Conservation (phyloP, 2,797 vertebrate species). For the Sebastes itinus region DNA sequence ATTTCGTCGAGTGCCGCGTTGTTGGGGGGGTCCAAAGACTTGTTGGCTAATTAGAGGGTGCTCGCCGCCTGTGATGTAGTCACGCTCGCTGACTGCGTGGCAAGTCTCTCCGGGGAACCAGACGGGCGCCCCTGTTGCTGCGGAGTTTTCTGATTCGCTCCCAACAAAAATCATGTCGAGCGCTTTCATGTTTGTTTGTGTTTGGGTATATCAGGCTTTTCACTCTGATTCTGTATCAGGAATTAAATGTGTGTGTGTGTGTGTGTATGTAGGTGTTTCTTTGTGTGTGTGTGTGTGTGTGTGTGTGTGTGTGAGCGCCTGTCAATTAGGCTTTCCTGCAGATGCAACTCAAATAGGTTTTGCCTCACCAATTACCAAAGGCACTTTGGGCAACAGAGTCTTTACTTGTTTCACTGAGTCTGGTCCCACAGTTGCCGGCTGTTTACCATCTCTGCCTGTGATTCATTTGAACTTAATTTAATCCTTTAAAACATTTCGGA, state of each 20-base stretch:
- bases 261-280: not conserved
- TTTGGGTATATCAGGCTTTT: slow-evolving; percentile 1
- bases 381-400: slow-evolving; percentile 22
- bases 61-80: slow-evolving; percentile 48
- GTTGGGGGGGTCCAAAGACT: slow-evolving; percentile 50
- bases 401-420: slow-evolving; percentile 14
- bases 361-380: slow-evolving; percentile 39
- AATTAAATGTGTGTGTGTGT: slow-evolving; percentile 12
- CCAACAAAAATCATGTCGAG: slow-evolving; percentile 16
- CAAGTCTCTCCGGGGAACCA: slow-evolving; percentile 28
- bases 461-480: slow-evolving; percentile 28
- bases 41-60: slow-evolving; percentile 56
- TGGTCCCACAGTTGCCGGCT: not conserved
- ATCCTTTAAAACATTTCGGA: slow-evolving; percentile 22
- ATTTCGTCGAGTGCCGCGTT: not conserved
- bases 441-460: slow-evolving; percentile 13
- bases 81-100: slow-evolving; percentile 25
- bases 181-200: slow-evolving; percentile 55
- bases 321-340: slow-evolving; percentile 46
- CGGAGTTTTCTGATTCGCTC: slow-evolving; percentile 30
- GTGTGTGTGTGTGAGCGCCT: not conserved
- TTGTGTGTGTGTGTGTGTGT: not conserved
- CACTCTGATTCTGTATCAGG: slow-evolving; percentile 26
- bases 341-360: slow-evolving; percentile 42
- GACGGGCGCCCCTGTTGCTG: not conserved